Base-by-base conservation (phyloP, 1,140 invertebrate species). In the Hycleus cichorii region DNA sequence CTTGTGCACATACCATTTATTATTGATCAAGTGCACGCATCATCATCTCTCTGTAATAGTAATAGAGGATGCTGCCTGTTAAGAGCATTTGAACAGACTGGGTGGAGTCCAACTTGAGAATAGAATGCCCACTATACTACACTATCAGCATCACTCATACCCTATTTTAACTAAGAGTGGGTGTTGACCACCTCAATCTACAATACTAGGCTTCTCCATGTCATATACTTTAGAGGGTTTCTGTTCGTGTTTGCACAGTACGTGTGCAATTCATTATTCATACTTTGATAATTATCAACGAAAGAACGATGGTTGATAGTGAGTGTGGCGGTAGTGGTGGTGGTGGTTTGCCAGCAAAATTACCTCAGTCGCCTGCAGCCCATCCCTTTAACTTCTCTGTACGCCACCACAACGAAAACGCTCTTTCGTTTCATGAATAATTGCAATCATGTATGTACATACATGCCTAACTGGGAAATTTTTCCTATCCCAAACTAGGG, bases 261-360 rank as follows among this genome's bases (percentile, higher is more conserved):
- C 58, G 61, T 59, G 61, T 63, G 61, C 61, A 59, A 63, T 63
- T 63, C 58, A 63, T 63, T 63, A 63, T 63, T 63, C 61, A 63
- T 57, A 58, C 57, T 63, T 63, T 63, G 57, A 63, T 63, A 63
- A 63, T 63, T 63, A 63, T 63, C 61, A 60, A 38, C 39, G 47
- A 55, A 63, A 59, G 58, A 63, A 63, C 57, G 61, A 59, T 32
- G 32, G 4, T 32, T 32, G 32, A 32, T 32, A 32, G 32, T 32
- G 18, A 18, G 18, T 18, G 18, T 18, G 7, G 32, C 7, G 7
- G 32, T 7, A 7, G 32, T 32, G 7, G 32, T 32, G 32, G 32
- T 32, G 7, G 32, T 32, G 32, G 32, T 32, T 4, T 32, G 61
- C 32, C 57, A 45, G 51, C 42, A 45, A 53, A 32, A 53, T 53